These are phyloP conservation scores for Dusona sp. DNA, from an alignment of 2,888 invertebrate genomes.

Conservation along the genomic window DNA sequence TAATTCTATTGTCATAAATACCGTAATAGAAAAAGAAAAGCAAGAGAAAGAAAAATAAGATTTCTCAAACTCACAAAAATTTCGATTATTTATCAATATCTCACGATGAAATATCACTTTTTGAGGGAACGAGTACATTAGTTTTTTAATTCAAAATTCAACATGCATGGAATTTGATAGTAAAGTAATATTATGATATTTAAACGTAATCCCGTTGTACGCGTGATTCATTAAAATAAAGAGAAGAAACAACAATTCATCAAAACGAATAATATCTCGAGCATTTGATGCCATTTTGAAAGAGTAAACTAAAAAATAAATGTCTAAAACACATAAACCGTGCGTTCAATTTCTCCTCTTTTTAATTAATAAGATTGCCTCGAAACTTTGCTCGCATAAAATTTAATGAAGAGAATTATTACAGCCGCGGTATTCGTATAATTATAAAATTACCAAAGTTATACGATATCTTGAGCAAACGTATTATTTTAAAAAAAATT, in stretches of 20 bases:
- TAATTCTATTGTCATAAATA: conserved; percentile 39
- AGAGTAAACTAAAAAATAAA: not conserved
- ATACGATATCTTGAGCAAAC: not conserved
- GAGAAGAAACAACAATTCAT: not conserved
- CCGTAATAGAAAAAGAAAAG: conserved; percentile 5
- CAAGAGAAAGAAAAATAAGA: too few relatives aligned
- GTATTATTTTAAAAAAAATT: not conserved
- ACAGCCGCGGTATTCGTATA: not conserved
- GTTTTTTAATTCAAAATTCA: too few relatives aligned
- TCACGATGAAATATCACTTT: not conserved
- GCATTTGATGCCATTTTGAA: not conserved
- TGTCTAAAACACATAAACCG: not conserved
- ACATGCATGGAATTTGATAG: too few relatives aligned
- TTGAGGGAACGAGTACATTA: not conserved
- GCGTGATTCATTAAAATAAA: not conserved
- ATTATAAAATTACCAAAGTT: not conserved
- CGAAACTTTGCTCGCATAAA: not conserved
- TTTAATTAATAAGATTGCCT: not conserved
- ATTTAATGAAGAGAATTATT: not conserved
- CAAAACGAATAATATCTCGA: not conserved
- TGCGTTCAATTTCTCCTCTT: not conserved
- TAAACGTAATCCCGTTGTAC: not conserved
- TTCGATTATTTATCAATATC: too few relatives aligned
- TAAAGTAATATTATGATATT: too few relatives aligned
- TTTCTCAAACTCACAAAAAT: too few relatives aligned